Evolutionary conservation across 2,888 invertebrate species (phyloP).

Genomic region (Apomyelois bistriatella): DNA sequence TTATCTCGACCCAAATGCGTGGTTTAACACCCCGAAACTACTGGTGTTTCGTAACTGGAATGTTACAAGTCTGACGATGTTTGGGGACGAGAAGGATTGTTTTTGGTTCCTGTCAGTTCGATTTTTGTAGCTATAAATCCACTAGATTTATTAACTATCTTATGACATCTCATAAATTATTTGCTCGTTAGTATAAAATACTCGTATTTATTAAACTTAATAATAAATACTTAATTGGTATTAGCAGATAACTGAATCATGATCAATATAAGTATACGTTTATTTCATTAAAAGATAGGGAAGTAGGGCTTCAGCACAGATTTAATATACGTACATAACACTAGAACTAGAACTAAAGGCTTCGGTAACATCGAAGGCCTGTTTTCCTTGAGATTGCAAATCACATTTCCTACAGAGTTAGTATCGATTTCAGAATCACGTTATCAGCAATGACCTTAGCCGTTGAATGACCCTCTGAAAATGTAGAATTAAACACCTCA

Average conservation of each 20-base stretch:
- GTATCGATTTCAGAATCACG: background rate
- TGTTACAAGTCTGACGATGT: background rate
- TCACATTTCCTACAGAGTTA: background rate
- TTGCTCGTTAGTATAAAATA: no score
- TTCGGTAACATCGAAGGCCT: background rate
- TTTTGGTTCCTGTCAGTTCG: background rate
- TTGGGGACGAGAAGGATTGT: background rate
- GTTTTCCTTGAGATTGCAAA: background rate
- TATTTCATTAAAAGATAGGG: background rate
- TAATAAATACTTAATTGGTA: no score
- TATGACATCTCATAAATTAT: background rate
- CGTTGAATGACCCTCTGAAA: background rate
- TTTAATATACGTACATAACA: background rate
- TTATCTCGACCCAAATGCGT: constrained; percentile 53
- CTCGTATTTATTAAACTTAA: no score
- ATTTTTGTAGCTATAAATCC: background rate
- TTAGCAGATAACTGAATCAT: background rate
- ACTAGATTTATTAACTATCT: background rate
- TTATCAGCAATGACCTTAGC: background rate
- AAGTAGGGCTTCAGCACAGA: constrained; percentile 1
- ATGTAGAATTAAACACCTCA: no score
- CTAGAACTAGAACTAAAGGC: background rate
- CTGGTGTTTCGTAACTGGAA: constrained; percentile 4
- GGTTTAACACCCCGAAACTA: constrained; percentile 44
- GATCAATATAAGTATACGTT: background rate